Percentiles rank a stretch among this genome's conserved stretches.
phyloP scores from a whole-genome alignment of 2,888 invertebrate species.

The Nymphalis c-album region DNA sequence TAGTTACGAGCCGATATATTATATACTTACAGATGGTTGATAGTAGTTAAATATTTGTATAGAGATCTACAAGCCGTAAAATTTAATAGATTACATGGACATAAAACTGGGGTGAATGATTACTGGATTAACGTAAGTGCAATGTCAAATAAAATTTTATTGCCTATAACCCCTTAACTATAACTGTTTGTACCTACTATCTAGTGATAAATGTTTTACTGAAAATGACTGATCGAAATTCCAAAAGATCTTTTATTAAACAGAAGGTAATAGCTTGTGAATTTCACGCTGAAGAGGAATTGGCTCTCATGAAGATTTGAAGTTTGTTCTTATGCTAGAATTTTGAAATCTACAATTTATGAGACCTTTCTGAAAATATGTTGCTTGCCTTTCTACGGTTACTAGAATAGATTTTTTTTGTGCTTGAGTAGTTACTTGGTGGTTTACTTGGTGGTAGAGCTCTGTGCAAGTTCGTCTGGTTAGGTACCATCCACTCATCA shows the following conservation, averaged over 20 bases:
- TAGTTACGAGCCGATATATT: not conserved
- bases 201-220: not conserved
- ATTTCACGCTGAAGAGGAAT: no score
- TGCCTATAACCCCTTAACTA: slow-evolving; percentile 4
- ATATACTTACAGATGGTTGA: not conserved
- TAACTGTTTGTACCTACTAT: not conserved
- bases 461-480: no score
- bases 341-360: no score
- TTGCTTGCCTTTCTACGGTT: no score
- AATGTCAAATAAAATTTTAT: slow-evolving; percentile 16
- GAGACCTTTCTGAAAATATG: no score
- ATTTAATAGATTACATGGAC: slow-evolving; percentile 10
- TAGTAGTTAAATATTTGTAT: slow-evolving; percentile 2
- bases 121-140: slow-evolving; percentile 13
- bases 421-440: no score
- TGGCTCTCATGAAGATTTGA: no score
- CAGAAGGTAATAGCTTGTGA: not conserved
- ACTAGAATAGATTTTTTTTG: no score
- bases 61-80: slow-evolving; percentile 1
- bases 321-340: no score
- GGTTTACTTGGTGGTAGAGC: no score
- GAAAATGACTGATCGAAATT: not conserved
- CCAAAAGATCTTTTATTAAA: not conserved
- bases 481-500: no score
- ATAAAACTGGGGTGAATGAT: slow-evolving; percentile 5